Evolutionary conservation across 2,797 vertebrate genomes (phyloP).

Genomic region (Dicrostonyx torquatus): DNA sequence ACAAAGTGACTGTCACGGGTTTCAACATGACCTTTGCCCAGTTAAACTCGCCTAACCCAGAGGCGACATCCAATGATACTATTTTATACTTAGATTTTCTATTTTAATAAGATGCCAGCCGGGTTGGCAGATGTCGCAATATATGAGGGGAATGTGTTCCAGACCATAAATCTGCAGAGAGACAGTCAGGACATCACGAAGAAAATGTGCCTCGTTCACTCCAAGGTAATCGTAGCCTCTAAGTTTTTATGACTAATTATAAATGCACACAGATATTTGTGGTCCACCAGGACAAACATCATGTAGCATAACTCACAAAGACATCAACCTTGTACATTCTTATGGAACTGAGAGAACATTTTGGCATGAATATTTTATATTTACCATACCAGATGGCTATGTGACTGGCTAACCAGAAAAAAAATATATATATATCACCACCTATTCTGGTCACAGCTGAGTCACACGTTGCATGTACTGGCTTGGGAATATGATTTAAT

Average conservation of each 20-base stretch:
- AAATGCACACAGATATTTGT: slow-evolving; percentile 52
- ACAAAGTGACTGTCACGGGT: background rate
- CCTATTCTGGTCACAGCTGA: slow-evolving; percentile 13
- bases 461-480: background rate
- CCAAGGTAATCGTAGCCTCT: slow-evolving; percentile 53
- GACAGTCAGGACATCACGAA: slow-evolving; percentile 18
- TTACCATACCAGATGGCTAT: slow-evolving; percentile 15
- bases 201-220: slow-evolving; percentile 49
- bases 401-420: background rate
- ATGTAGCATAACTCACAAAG: slow-evolving; percentile 16
- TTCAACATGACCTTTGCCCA: slow-evolving; percentile 49
- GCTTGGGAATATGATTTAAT: slow-evolving; percentile 35
- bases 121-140: slow-evolving; percentile 66
- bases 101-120: slow-evolving; percentile 62
- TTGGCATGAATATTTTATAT: background rate
- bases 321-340: background rate
- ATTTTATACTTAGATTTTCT: slow-evolving; percentile 68
- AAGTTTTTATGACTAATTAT: slow-evolving; percentile 60
- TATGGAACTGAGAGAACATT: slow-evolving; percentile 38
- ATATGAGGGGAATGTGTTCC: slow-evolving; percentile 45
- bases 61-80: slow-evolving; percentile 41
- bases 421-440: background rate
- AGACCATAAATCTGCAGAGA: slow-evolving; percentile 59
- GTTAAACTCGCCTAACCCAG: slow-evolving; percentile 57
- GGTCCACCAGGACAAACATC: background rate